Base-by-base conservation (phyloP, 37 sponge, comb jelly and placozoan species). In the Mnemiopsis leidyi region DNA sequence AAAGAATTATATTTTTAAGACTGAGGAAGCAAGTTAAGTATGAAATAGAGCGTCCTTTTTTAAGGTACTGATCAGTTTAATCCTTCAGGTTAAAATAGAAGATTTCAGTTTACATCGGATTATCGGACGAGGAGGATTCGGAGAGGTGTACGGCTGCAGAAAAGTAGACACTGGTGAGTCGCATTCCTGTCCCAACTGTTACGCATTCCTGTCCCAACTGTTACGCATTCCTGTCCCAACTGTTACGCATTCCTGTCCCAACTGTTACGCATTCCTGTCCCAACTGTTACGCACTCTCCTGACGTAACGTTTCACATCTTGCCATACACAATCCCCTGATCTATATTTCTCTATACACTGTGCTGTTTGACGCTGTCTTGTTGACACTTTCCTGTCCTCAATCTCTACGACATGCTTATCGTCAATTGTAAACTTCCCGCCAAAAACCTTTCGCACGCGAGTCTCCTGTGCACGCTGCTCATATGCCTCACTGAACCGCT, bases 91-190 rank as follows among this genome's bases (percentile, higher is more conserved):
- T 35, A 92, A 95, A 28, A 93, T 97, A 39, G 93, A 93, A 29
- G 97, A 98, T 83, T 98, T 98, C 82, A 97, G 95, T 67, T 68
- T 98, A 9, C 99, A 98, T 79, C 88, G 99, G 25, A 98, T 97
- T 69, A 96, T 98, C 36, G 99, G 99, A 0, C 61, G 99, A 36
- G 99, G 99, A 23, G 99, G 99, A 1, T 98, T 97, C 93, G 99
- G 99, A 18, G 99, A 98, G 93, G 99, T 98, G 69, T 98, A 95
- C 83, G 99, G 99, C 0, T 96, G 96, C 69, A 73, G 99, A 38
- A 98, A 98, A 69, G 96, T 95, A 79, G 99, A 98, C 93, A 96
- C 97, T 9, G 99, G 99, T 35, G 95, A 2, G 82, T 79, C n/a
- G n/a, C n/a, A n/a, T n/a, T n/a, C n/a, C n/a, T 67, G 20, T 67